Evolutionary conservation across 2,113 vertebrate species (phyloP).

Genomic region (Gnathonemus longibarbis): DNA sequence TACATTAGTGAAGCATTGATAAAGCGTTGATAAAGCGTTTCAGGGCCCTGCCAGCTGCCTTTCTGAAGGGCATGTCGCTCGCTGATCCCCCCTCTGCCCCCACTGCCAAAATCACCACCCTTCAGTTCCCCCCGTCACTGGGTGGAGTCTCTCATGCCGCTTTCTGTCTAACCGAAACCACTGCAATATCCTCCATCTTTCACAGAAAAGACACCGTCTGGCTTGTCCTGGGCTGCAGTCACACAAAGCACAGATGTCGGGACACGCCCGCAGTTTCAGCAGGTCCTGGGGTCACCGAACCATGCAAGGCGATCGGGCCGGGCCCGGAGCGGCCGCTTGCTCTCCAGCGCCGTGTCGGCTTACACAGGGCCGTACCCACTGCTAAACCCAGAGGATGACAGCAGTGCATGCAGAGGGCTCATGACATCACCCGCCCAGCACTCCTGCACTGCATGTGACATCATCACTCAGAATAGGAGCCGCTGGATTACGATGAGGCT

Average conservation of each 20-base stretch:
- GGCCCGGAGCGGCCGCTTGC: background rate
- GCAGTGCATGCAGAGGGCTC: slow-evolving; percentile 43
- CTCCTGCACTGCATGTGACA: slow-evolving; percentile 31
- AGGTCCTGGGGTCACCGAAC: background rate
- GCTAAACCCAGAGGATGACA: slow-evolving; percentile 45
- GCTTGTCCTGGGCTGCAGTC: background rate
- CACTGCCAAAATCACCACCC: background rate
- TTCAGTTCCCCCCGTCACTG: background rate
- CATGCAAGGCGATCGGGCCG: background rate
- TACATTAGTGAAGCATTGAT: background rate
- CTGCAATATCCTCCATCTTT: background rate
- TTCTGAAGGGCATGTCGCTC: background rate
- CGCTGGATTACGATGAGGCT: slow-evolving; percentile 10
- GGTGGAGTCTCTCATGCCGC: background rate
- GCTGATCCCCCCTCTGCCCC: background rate
- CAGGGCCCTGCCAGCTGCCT: background rate
- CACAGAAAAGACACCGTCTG: background rate
- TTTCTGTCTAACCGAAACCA: background rate
- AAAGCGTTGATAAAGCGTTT: background rate
- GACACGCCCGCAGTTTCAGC: background rate
- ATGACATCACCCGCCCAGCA: slow-evolving; percentile 61
- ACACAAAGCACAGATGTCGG: background rate
- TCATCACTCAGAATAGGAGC: slow-evolving; percentile 23
- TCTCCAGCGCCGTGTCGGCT: slow-evolving; percentile 38
- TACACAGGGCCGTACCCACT: slow-evolving; percentile 30